Conservation (phyloP, 2,113 vertebrate species). For the Eudyptes chrysolophus region DNA sequence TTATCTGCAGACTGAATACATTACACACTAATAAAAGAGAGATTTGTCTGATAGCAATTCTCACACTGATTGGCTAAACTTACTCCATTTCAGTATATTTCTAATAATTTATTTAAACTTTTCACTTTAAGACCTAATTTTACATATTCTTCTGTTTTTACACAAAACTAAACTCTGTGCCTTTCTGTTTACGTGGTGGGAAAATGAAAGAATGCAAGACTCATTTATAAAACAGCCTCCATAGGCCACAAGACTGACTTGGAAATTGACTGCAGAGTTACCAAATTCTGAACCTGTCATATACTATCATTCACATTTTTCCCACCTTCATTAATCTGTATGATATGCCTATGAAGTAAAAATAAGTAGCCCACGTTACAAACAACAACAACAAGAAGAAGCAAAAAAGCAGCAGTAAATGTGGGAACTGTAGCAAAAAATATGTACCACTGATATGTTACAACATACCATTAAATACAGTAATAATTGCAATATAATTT, state of each 20-base stretch:
- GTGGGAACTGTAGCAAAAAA: neutral
- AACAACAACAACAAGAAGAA: neutral
- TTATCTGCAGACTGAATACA: neutral
- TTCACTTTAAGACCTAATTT: neutral
- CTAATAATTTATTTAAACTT: neutral
- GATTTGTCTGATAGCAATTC: neutral
- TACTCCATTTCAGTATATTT: neutral
- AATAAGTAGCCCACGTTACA: neutral
- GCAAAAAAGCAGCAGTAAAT: neutral
- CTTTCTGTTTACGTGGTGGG: neutral
- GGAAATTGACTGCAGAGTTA: neutral
- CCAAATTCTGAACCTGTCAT: neutral
- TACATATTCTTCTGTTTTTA: neutral
- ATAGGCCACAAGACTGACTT: neutral
- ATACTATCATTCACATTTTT: neutral
- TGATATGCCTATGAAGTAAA: neutral
- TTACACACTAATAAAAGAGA: neutral
- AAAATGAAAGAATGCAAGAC: neutral
- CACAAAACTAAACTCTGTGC: neutral
- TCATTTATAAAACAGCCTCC: neutral
- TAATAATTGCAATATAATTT: neutral
- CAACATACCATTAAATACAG: neutral
- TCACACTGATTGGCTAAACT: neutral
- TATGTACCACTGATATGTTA: neutral
- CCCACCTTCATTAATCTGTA: neutral